phyloP scores from a whole-genome alignment of 2,113 vertebrate species.

The Malaclemys terrapin region DNA sequence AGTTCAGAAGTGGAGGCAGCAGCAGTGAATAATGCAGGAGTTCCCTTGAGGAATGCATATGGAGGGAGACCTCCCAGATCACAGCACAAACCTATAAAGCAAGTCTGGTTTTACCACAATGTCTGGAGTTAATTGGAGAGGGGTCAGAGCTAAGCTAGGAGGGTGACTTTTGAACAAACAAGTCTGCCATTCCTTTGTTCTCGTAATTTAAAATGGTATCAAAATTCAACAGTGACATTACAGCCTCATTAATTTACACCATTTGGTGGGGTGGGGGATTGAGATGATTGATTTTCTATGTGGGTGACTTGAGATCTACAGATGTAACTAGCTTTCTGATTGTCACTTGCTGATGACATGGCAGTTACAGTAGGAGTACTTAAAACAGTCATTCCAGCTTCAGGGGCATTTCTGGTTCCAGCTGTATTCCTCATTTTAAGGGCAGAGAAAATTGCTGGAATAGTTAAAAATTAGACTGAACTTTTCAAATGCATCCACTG shows the following conservation, averaged over 20 bases:
- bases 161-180: background rate
- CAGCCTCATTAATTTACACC: background rate
- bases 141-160: background rate
- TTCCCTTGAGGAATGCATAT: background rate
- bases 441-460: background rate
- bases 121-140: conserved; percentile 16
- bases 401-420: background rate
- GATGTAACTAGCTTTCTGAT: accelerated
- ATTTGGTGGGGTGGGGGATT: background rate
- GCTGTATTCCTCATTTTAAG: background rate
- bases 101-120: background rate
- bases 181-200: background rate
- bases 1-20: background rate
- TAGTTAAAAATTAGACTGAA: accelerated
- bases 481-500: background rate
- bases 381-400: background rate
- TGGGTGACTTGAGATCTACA: background rate
- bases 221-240: background rate
- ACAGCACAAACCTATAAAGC: background rate
- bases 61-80: background rate
- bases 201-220: background rate
- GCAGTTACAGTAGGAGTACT: accelerated
- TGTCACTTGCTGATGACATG: accelerated
- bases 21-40: background rate
- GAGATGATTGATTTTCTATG: background rate